phyloP scores from a whole-genome alignment of 2,888 invertebrate species.

The Tetragonisca angustula region DNA sequence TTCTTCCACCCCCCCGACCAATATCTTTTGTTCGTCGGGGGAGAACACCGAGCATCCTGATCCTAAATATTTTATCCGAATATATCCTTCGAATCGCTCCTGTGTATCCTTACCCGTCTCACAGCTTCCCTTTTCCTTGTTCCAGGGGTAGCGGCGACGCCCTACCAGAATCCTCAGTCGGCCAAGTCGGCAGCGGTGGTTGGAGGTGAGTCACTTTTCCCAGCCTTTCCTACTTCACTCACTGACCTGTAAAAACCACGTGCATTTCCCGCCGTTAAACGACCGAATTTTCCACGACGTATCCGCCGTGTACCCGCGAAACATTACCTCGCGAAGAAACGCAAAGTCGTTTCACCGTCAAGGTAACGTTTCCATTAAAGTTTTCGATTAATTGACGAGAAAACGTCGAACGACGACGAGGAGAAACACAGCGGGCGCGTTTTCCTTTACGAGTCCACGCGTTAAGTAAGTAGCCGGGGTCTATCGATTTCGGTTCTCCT shows the following conservation, averaged over 20 bases:
- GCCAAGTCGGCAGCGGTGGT: constrained; percentile 85
- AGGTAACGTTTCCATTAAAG: too few species aligned
- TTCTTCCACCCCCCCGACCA: too few species aligned
- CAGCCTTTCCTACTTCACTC: constrained; percentile 28
- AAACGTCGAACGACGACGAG: too few species aligned
- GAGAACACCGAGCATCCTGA: background rate
- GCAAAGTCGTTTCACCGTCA: too few species aligned
- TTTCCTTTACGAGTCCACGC: too few species aligned
- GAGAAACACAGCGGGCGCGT: too few species aligned
- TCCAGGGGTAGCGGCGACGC: constrained; percentile 85
- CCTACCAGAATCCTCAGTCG: constrained; percentile 85
- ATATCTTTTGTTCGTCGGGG: too few species aligned
- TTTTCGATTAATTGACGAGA: too few species aligned
- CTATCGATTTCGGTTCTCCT: constrained; percentile 1
- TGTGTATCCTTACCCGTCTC: constrained; percentile 74
- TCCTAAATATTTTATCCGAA: constrained; percentile 5
- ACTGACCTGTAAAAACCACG: constrained; percentile 17
- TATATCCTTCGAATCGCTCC: constrained; percentile 49
- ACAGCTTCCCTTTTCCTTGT: constrained; percentile 77
- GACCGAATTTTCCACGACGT: too few species aligned
- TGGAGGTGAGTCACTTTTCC: constrained; percentile 85
- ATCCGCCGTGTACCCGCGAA: background rate
- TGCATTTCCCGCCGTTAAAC: background rate
- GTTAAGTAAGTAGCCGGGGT: too few species aligned
- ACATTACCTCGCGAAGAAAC: background rate